Evolutionary conservation across 2,113 vertebrate species (phyloP).

Genomic region (Scatophagus argus): DNA sequence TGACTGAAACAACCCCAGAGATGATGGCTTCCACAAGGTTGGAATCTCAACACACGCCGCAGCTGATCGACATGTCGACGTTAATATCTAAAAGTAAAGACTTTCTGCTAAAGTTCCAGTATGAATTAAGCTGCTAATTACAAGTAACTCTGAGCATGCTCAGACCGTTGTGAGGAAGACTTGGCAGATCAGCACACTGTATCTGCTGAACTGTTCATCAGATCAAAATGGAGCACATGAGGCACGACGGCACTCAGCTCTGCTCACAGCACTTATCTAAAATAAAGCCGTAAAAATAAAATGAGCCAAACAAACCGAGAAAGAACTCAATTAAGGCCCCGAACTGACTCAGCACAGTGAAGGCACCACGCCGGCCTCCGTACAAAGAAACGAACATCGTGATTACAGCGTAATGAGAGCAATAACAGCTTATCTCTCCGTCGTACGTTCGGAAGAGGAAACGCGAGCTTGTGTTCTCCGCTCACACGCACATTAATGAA

Average conservation of each 20-base stretch:
- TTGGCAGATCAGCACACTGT: not conserved
- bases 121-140: not conserved
- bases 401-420: slow-evolving; percentile 25
- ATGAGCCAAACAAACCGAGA: slow-evolving; percentile 31
- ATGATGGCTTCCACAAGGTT: not conserved
- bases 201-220: slow-evolving; percentile 10
- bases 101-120: not conserved
- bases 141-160: not conserved
- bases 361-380: not conserved
- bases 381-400: not conserved
- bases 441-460: not conserved
- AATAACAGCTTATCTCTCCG: not conserved
- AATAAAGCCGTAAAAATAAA: slow-evolving; percentile 24
- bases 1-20: not conserved
- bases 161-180: not conserved
- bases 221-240: slow-evolving; percentile 16
- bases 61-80: not conserved
- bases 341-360: slow-evolving; percentile 32
- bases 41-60: not conserved
- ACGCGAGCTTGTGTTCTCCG: not conserved
- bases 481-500: slow-evolving; percentile 14
- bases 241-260: not conserved
- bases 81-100: not conserved
- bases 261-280: slow-evolving; percentile 17
- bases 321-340: slow-evolving; percentile 23